Percentiles rank a stretch among this genome's conserved stretches.
These are phyloP conservation scores for Apogon hyalosoma DNA, from an alignment of 2,797 vertebrate species.

Conservation along the genomic window DNA sequence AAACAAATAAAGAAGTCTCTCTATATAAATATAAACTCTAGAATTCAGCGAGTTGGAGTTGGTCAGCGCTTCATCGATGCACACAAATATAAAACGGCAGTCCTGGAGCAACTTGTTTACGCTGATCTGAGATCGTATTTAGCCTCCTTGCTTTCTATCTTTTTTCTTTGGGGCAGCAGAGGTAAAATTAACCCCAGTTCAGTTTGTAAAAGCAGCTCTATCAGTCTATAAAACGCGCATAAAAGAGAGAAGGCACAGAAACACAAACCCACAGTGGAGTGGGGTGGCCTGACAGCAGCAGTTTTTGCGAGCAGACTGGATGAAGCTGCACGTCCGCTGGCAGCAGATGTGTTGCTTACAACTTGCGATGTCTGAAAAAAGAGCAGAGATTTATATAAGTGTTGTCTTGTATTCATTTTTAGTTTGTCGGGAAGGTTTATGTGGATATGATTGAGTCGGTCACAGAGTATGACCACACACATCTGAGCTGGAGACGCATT, in stretches of 20 bases:
- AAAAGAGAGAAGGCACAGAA: constrained; percentile 87
- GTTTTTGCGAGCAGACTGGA: constrained; percentile 55
- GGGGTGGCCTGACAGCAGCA: constrained; percentile 74
- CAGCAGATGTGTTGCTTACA: constrained; percentile 60
- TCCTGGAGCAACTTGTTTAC: constrained; percentile 47
- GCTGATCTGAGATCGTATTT: constrained; percentile 41
- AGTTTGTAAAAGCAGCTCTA: constrained; percentile 63
- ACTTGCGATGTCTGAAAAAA: constrained; percentile 46
- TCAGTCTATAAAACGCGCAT: constrained; percentile 77
- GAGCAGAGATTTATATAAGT: constrained; percentile 40
- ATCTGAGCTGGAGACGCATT: constrained; percentile 46
- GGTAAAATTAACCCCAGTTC: constrained; percentile 55
- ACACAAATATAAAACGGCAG: constrained; percentile 75
- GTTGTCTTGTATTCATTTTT: constrained; percentile 34
- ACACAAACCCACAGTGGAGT: constrained; percentile 78
- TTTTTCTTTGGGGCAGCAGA: constrained; percentile 42
- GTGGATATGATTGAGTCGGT: constrained; percentile 19
- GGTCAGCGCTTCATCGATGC: constrained; percentile 64
- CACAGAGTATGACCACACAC: constrained; percentile 20
- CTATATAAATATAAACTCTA: constrained; percentile 85
- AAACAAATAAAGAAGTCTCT: constrained; percentile 77
- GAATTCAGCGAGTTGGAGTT: constrained; percentile 52
- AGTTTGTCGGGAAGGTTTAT: constrained; percentile 37
- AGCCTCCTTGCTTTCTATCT: constrained; percentile 30
- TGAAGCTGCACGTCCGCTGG: constrained; percentile 63